These are phyloP conservation scores for Papilio glaucus DNA, from an alignment of 1,140 invertebrate species.

Conservation along the genomic window DNA sequence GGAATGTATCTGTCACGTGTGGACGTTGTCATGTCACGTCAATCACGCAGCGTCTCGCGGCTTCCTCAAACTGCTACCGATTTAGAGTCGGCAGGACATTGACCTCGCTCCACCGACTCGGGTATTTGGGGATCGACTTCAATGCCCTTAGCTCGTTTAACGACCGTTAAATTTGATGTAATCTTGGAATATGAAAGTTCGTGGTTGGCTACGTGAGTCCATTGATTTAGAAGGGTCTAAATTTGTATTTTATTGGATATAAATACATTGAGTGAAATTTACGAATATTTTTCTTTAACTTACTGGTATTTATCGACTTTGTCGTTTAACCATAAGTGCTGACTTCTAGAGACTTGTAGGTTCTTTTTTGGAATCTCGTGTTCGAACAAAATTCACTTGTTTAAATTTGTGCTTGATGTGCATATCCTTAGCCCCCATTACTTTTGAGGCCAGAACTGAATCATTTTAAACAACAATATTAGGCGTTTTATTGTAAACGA, in stretches of 20 bases:
- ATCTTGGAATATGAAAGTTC: background rate
- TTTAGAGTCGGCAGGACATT: constrained; percentile 16
- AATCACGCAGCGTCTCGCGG: constrained; percentile 16
- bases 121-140: background rate
- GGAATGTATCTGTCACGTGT: constrained; percentile 20
- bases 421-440: too few species aligned
- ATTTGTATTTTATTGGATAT: background rate
- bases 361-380: too few species aligned
- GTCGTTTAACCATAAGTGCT: too few species aligned
- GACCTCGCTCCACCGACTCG: constrained; percentile 11
- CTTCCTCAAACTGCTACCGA: constrained; percentile 15
- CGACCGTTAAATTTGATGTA: constrained; percentile 20
- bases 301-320: too few species aligned
- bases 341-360: too few species aligned
- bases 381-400: too few species aligned
- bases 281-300: too few species aligned
- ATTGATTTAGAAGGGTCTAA: background rate
- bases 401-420: too few species aligned
- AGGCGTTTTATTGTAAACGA: too few species aligned
- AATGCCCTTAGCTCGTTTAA: constrained; percentile 29
- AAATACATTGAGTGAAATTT: too few species aligned
- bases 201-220: background rate
- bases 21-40: constrained; percentile 23
- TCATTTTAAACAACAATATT: too few species aligned
- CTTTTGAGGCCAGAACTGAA: too few species aligned